Evolutionary conservation across 2,888 invertebrate genomes (phyloP).

Genomic region (Ophion ellenae): DNA sequence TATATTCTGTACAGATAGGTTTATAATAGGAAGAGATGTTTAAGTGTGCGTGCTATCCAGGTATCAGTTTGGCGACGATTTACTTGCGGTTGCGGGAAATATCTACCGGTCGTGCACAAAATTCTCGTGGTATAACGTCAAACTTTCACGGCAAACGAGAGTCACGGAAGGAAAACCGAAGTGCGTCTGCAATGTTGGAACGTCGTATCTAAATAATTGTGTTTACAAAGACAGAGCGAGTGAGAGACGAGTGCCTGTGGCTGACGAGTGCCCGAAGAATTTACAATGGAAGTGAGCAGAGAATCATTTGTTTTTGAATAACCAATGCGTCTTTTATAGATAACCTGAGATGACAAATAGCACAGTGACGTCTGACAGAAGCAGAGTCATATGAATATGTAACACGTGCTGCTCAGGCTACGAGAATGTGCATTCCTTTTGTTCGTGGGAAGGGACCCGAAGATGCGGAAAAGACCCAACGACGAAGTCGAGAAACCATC

Average conservation of each 20-base stretch:
- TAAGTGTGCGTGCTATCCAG: slow-evolving; percentile 14
- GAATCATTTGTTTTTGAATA: slow-evolving; percentile 56
- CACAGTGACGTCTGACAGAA: slow-evolving; percentile 52
- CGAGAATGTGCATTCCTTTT: slow-evolving; percentile 42
- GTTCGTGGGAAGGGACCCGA: background rate
- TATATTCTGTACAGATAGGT: background rate
- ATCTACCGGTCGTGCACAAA: slow-evolving; percentile 34
- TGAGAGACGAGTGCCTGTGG: too few relatives aligned
- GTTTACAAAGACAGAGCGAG: background rate
- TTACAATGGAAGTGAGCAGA: slow-evolving; percentile 35
- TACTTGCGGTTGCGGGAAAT: slow-evolving; percentile 52
- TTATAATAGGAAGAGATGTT: slow-evolving; percentile 34
- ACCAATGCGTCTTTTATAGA: slow-evolving; percentile 43
- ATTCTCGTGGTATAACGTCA: slow-evolving; percentile 28
- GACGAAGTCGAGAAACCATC: slow-evolving; percentile 25
- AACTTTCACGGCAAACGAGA: slow-evolving; percentile 45
- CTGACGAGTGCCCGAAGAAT: slow-evolving; percentile 5
- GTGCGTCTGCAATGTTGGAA: slow-evolving; percentile 43
- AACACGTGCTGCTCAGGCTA: slow-evolving; percentile 63
- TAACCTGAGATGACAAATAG: slow-evolving; percentile 45
- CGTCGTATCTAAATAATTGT: slow-evolving; percentile 51
- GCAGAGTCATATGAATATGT: slow-evolving; percentile 42
- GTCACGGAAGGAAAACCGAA: slow-evolving; percentile 37
- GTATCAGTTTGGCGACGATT: slow-evolving; percentile 10
- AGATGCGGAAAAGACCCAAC: slow-evolving; percentile 1